Conservation (phyloP, 2,888 invertebrate species). For the Azorinus chamasolen region DNA sequence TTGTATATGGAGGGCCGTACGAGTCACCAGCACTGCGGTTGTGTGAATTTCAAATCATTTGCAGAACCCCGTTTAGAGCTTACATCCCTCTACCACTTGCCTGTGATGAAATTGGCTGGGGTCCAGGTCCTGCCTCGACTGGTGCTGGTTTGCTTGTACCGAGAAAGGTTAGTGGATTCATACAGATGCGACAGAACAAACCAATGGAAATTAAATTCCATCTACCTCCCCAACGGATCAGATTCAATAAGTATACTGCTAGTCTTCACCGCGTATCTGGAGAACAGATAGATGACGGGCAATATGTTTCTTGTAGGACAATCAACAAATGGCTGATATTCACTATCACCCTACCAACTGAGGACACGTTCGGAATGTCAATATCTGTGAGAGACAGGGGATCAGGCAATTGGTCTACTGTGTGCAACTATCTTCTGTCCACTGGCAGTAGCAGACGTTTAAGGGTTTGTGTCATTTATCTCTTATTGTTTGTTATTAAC, state of each 20-base stretch:
- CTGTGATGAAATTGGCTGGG: conserved; percentile 59
- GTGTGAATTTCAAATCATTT: conserved; percentile 57
- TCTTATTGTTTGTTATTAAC: too few species aligned
- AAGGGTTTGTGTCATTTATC: conserved; percentile 15
- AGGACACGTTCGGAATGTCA: conserved; percentile 51
- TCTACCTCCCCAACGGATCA: conserved; percentile 23
- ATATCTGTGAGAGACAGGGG: conserved; percentile 14
- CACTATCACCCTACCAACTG: conserved; percentile 13
- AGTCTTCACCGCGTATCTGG: conserved; percentile 21
- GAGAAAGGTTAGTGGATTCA: conserved; percentile 54
- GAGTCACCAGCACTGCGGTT: conserved; percentile 51
- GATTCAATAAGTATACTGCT: conserved; percentile 17
- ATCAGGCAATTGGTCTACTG: background rate
- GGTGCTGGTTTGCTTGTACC: conserved; percentile 60
- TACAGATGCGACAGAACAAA: conserved; percentile 32
- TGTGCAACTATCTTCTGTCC: conserved; percentile 61
- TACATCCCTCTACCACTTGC: conserved; percentile 46
- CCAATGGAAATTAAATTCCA: conserved; percentile 49
- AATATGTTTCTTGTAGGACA: background rate
- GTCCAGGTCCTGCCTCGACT: conserved; percentile 55
- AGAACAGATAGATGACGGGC: conserved; percentile 4
- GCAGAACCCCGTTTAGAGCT: conserved; percentile 25
- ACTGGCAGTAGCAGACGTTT: conserved; percentile 12
- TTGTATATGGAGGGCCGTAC: conserved; percentile 60
- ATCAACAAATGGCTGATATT: conserved; percentile 21